A percentile compares a stretch with the other conserved stretches of the same genome.
Evolutionary conservation across 2,113 vertebrate species (phyloP).

Genomic region (Archocentrus centrarchus): DNA sequence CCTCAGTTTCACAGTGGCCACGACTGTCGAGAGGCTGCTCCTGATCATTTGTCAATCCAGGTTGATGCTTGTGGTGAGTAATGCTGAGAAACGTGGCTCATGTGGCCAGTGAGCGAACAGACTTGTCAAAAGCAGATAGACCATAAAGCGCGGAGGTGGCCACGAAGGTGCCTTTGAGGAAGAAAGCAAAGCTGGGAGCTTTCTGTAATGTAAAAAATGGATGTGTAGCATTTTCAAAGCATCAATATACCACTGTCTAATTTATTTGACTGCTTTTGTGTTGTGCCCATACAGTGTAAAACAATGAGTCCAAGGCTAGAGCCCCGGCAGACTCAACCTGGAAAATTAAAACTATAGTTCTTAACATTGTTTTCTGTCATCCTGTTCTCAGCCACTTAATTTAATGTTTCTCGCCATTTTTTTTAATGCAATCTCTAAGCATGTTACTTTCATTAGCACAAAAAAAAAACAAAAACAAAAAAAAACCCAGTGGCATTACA

Average conservation of each 20-base stretch:
- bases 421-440: background rate
- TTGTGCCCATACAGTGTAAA: background rate
- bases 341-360: background rate
- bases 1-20: conserved; percentile 51
- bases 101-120: conserved; percentile 35
- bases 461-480: background rate
- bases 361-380: background rate
- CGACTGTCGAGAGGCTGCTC: conserved; percentile 24
- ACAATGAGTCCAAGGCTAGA: background rate
- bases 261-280: conserved; percentile 24
- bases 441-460: background rate
- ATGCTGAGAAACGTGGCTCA: conserved; percentile 37
- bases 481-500: too few species aligned
- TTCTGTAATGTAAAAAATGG: conserved; percentile 28
- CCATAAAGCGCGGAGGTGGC: conserved; percentile 30
- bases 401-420: background rate
- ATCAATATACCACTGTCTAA: background rate
- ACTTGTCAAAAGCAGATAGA: conserved; percentile 51
- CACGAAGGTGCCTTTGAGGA: conserved; percentile 51
- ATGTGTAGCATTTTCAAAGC: conserved; percentile 19
- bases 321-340: background rate
- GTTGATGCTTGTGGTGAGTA: conserved; percentile 47
- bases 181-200: background rate
- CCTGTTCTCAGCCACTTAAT: background rate
- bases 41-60: conserved; percentile 57